Evolutionary conservation across 1,140 invertebrate genomes (phyloP).

Genomic region (Cotesia vestalis): DNA sequence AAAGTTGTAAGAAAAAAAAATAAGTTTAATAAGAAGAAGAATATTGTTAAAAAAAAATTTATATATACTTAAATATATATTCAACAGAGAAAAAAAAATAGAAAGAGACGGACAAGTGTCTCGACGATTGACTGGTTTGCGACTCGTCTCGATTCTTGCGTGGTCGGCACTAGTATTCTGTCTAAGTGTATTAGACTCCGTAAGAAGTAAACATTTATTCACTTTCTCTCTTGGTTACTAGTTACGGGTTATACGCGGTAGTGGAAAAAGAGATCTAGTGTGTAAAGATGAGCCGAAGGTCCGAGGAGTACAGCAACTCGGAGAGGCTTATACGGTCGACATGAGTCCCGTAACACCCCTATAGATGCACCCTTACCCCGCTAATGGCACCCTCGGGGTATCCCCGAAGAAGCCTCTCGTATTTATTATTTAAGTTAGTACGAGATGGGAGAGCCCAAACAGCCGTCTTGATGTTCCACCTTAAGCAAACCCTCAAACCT

Average conservation of each 20-base stretch:
- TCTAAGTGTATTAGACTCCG: slow-evolving; percentile 60
- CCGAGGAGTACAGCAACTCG: slow-evolving; percentile 35
- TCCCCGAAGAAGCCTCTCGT: slow-evolving; percentile 60
- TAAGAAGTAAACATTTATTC: slow-evolving; percentile 6
- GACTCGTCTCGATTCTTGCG: slow-evolving; percentile 42
- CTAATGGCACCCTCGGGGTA: slow-evolving; percentile 66
- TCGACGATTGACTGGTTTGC: slow-evolving; percentile 46
- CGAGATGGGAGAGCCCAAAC: slow-evolving; percentile 44
- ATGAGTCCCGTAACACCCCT: slow-evolving; percentile 43
- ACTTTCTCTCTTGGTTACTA: slow-evolving; percentile 39
- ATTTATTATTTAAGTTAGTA: slow-evolving; percentile 65
- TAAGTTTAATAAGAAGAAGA: slow-evolving; percentile 17
- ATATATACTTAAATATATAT: neutral
- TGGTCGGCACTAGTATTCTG: slow-evolving; percentile 32
- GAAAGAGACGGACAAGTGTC: slow-evolving; percentile 36
- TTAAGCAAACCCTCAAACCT: neutral
- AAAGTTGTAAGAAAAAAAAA: slow-evolving; percentile 29
- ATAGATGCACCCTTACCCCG: slow-evolving; percentile 53
- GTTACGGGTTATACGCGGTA: neutral
- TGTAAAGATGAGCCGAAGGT: slow-evolving; percentile 39
- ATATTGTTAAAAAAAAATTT: neutral
- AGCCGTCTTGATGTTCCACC: slow-evolving; percentile 19
- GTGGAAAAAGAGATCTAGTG: slow-evolving; percentile 25
- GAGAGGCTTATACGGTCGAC: slow-evolving; percentile 37
- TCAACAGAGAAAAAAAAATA: slow-evolving; percentile 27